Conservation (phyloP, 2,888 invertebrate genomes). For the Conchocele bisecta region DNA sequence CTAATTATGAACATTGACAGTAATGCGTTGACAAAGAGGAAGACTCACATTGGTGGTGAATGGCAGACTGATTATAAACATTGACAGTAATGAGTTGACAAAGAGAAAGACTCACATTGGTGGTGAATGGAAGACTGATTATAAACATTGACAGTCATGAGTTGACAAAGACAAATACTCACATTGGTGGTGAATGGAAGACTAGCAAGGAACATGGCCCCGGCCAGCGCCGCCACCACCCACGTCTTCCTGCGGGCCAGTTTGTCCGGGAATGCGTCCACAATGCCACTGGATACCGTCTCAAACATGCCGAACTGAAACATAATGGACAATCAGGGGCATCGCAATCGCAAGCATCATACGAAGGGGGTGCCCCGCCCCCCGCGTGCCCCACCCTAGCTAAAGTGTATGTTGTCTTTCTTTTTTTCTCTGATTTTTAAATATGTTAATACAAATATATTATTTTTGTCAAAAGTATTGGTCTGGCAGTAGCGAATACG, state of each 20-base stretch:
- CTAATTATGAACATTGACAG: too few relatives aligned
- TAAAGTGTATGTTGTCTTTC: too few relatives aligned
- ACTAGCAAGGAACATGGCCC: slow-evolving; percentile 66
- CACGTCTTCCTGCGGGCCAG: slow-evolving; percentile 60
- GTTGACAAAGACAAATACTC: slow-evolving; percentile 29
- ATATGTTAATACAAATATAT: not conserved
- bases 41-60: too few relatives aligned
- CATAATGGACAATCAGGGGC: not conserved
- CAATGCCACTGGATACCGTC: slow-evolving; percentile 69
- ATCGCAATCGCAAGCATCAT: not conserved
- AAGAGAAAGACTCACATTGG: slow-evolving; percentile 58
- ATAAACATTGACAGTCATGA: slow-evolving; percentile 72
- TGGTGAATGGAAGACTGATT: slow-evolving; percentile 68
- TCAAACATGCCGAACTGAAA: slow-evolving; percentile 74
- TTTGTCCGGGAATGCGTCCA: slow-evolving; percentile 67
- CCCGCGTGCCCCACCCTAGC: too few relatives aligned
- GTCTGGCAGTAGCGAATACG: too few relatives aligned
- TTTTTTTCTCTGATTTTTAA: too few relatives aligned
- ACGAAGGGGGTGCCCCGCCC: too few relatives aligned
- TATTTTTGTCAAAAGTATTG: too few relatives aligned
- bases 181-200: slow-evolving; percentile 70
- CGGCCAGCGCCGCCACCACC: slow-evolving; percentile 63
- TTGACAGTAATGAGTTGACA: too few relatives aligned
- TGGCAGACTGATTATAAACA: too few relatives aligned
- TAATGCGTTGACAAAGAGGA: too few relatives aligned